phyloP scores from a whole-genome alignment of 2,888 invertebrate species.

The Oscheius onirici region DNA sequence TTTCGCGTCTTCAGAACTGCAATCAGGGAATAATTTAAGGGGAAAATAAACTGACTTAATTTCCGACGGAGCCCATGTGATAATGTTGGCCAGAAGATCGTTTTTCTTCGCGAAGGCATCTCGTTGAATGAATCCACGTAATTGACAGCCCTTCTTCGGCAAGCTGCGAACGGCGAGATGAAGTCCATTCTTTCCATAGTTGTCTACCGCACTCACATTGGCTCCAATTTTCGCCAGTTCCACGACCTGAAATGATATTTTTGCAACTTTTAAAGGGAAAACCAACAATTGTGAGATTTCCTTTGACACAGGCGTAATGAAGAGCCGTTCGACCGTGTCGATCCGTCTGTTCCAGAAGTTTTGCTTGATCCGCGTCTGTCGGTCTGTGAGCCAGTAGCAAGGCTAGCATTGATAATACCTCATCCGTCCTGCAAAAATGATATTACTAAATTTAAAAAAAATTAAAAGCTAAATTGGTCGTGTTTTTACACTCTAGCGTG shows the following conservation, averaged over 20 bases:
- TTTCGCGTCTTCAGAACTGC: neutral
- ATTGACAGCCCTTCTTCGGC: neutral
- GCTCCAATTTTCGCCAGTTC: conserved; percentile 8
- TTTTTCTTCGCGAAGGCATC: conserved; percentile 14
- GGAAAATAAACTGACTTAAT: neutral
- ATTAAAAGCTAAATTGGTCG: too few species aligned
- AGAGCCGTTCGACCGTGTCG: conserved; percentile 36
- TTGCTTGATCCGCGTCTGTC: neutral
- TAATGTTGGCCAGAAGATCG: conserved; percentile 1
- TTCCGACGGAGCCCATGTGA: neutral
- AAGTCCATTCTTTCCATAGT: neutral
- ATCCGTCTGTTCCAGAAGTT: conserved; percentile 19
- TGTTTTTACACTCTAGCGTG: too few species aligned
- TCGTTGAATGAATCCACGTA: conserved; percentile 24
- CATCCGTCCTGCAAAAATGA: neutral
- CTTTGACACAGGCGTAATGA: conserved; percentile 34
- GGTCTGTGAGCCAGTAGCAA: neutral
- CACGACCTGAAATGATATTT: neutral
- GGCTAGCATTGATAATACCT: neutral
- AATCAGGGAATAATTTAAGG: neutral
- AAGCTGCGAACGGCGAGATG: conserved; percentile 18
- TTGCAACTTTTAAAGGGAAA: neutral
- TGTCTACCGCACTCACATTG: conserved; percentile 10
- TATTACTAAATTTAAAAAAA: neutral
- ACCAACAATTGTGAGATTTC: conserved; percentile 23